Evolutionary conservation across 2,888 invertebrate species (phyloP), one percentile per base, ranked within the genome.

Genomic region (Patella pellucida): DNA sequence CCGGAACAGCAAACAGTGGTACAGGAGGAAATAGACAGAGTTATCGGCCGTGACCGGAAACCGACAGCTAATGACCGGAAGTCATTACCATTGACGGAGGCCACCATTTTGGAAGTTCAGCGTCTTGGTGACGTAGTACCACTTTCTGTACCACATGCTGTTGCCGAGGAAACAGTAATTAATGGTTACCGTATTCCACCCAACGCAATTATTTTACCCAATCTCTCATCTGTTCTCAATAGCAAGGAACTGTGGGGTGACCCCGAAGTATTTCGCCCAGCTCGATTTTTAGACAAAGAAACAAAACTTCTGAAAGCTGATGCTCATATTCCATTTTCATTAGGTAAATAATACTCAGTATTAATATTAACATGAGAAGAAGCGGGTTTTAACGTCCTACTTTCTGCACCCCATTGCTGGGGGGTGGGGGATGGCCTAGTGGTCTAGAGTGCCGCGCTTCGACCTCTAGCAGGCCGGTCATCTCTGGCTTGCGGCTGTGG

Each of bases 1-100:
- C 95, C 94, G 68, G 93, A 95, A 16, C 93, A 69, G 15, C 74
- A 74, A 54, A 52, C 12, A n/a, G 68, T 23, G 52, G 69, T 51
- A 3, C 74, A 74, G 16, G 23, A 70, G 41, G 74, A 74, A 69
- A 11, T 74, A 16, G 74, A 74, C 27, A 78, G 80, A 11, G 87
- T 92, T 72, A 89, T 92, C 75, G 89, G 89, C 73, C 52, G 54
- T 15, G 62, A 78, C 51, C 67, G 78, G 27, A 73, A 62, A 54
- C 78, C 78, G 16, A 52, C 31, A 16, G 41, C 69, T 19, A 51
- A 50, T 15, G 78, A 78, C 62, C 68, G 31, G 54, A 41, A 50
- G 15, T 23, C n/a, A 9, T 41, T 79, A 16, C 52, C 71, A 16
- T 76, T 80, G 69, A 79, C 80, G 7, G 79, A 84, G 67, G 85